Conservation (phyloP, 2,797 vertebrate species). For the Microchirus variegatus region DNA sequence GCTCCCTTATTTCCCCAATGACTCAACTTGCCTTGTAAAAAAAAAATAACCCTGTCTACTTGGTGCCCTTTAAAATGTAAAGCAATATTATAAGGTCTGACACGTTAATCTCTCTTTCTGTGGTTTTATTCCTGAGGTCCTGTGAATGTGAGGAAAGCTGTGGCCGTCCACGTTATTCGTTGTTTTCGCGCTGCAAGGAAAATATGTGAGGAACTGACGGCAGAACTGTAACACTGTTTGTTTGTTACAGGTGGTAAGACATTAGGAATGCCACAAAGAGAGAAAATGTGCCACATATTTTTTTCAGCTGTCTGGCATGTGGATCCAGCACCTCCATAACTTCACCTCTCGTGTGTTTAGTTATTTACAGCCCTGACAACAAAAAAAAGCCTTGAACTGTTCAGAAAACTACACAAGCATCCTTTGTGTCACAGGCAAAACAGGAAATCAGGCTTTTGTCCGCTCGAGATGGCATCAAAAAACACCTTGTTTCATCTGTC, state of each 20-base stretch:
- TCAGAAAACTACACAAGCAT: conserved; percentile 77
- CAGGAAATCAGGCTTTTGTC: conserved; percentile 84
- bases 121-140: conserved; percentile 70
- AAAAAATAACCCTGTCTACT: conserved; percentile 62
- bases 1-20: conserved; percentile 76
- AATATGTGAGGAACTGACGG: conserved; percentile 31
- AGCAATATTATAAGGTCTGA: conserved; percentile 74
- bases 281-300: conserved; percentile 49
- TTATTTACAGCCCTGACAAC: conserved; percentile 79
- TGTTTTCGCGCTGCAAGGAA: conserved; percentile 25
- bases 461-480: conserved; percentile 81
- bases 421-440: conserved; percentile 78
- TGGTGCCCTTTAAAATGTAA: conserved; percentile 76
- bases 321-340: conserved; percentile 60
- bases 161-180: conserved; percentile 10
- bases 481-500: conserved; percentile 85
- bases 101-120: conserved; percentile 71
- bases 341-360: conserved; percentile 73
- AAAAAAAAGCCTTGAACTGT: conserved; percentile 72
- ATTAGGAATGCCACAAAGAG: conserved; percentile 35
- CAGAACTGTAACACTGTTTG: conserved; percentile 40
- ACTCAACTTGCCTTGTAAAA: conserved; percentile 72
- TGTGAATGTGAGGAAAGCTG: conserved; percentile 63
- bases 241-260: conserved; percentile 59
- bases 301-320: conserved; percentile 44